These are phyloP conservation scores for Drosophila ezoana DNA, from an alignment of 2,888 invertebrate genomes.

Conservation along the genomic window DNA sequence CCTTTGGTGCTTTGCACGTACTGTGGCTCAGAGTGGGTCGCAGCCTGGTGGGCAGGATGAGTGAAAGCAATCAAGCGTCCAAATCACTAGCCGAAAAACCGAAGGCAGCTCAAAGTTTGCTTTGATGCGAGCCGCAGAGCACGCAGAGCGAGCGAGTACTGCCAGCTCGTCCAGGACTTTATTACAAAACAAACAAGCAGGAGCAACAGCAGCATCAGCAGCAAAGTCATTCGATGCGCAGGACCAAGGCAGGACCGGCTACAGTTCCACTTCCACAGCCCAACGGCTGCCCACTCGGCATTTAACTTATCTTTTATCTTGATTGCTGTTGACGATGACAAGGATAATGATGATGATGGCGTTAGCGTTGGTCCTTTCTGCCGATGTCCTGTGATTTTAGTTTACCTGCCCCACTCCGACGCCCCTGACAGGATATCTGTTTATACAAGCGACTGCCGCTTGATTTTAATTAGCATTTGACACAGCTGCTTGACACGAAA, in stretches of 20 bases:
- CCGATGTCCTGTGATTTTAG: slow-evolving; percentile 58
- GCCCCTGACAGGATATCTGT: slow-evolving; percentile 44
- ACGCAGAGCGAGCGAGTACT: slow-evolving; percentile 2
- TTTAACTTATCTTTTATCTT: slow-evolving; percentile 80
- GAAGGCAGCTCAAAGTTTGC: slow-evolving; percentile 68
- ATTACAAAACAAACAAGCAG: slow-evolving; percentile 77
- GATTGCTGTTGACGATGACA: slow-evolving; percentile 81
- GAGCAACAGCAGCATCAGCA: slow-evolving; percentile 2
- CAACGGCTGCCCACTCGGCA: slow-evolving; percentile 48
- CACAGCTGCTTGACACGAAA: slow-evolving; percentile 77
- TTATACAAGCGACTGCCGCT: slow-evolving; percentile 76
- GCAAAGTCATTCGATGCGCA: slow-evolving; percentile 21
- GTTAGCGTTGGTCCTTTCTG: slow-evolving; percentile 29
- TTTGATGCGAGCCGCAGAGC: slow-evolving; percentile 66
- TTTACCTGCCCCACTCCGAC: slow-evolving; percentile 29
- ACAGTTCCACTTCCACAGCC: slow-evolving; percentile 10
- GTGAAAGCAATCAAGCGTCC: slow-evolving; percentile 79
- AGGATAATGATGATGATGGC: slow-evolving; percentile 79
- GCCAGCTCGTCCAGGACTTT: slow-evolving; percentile 61
- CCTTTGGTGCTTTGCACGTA: slow-evolving; percentile 75
- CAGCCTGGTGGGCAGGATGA: slow-evolving; percentile 42
- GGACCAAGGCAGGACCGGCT: slow-evolving; percentile 13
- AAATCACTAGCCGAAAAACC: slow-evolving; percentile 75
- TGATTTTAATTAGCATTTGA: slow-evolving; percentile 82
- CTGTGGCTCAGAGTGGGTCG: slow-evolving; percentile 18